Evolutionary conservation across 2,888 invertebrate species (phyloP).

Genomic region (Oegoconia quadripuncta): DNA sequence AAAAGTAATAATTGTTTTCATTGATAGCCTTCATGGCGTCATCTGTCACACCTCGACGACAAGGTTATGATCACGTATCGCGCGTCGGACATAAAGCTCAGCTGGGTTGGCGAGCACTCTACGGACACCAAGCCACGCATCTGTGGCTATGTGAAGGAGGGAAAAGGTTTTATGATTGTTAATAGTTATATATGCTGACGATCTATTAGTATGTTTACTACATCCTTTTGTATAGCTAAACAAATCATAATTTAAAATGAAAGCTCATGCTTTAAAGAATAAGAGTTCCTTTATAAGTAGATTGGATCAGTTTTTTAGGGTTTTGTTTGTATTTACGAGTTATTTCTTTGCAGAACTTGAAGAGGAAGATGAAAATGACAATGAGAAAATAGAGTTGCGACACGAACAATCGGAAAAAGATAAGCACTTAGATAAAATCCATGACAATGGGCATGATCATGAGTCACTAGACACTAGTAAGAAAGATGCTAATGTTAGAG

Average conservation of each 20-base stretch:
- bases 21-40: conserved; percentile 95
- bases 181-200: background rate
- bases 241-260: background rate
- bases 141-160: conserved; percentile 93
- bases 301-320: too few relatives aligned
- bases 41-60: conserved; percentile 86
- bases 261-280: too few relatives aligned
- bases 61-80: conserved; percentile 94
- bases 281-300: too few relatives aligned
- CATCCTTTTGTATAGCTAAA: background rate
- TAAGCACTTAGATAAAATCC: conserved; percentile 49
- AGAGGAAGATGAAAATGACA: conserved; percentile 43
- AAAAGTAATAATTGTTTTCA: background rate
- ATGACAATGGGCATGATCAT: conserved; percentile 22
- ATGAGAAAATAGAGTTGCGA: conserved; percentile 43
- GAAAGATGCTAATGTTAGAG: conserved; percentile 17
- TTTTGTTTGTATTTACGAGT: background rate
- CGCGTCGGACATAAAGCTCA: conserved; percentile 91
- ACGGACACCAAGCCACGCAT: conserved; percentile 79
- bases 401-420: conserved; percentile 65
- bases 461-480: conserved; percentile 20
- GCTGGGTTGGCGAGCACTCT: conserved; percentile 82
- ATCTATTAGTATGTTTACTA: too few relatives aligned
- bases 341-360: conserved; percentile 52
- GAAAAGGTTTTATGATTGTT: conserved; percentile 65